A percentile compares a stretch with the other conserved stretches of the same genome.
Conservation (phyloP, 2,113 vertebrate species). For the Bambusicola thoracicus region DNA sequence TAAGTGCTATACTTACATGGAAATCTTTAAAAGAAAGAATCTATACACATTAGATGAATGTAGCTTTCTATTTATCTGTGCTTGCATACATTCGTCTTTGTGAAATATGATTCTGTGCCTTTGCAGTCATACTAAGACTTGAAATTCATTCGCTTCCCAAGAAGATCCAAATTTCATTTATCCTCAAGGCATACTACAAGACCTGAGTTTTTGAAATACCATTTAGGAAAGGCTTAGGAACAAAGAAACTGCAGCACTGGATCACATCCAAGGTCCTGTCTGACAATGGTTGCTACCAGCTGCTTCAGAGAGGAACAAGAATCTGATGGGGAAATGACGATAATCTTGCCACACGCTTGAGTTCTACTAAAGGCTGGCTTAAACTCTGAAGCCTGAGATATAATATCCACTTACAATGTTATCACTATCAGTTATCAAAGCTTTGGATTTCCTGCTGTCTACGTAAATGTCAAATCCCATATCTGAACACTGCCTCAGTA, state of each 20-base stretch:
- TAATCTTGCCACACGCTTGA: neutral
- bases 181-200: neutral
- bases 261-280: slow-evolving; percentile 48
- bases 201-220: neutral
- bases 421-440: neutral
- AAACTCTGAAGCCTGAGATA: neutral
- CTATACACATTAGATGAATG: neutral
- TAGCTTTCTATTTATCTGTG: neutral
- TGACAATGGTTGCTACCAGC: slow-evolving; percentile 57
- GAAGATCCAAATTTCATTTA: neutral
- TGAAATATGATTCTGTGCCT: neutral
- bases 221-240: slow-evolving; percentile 17
- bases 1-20: neutral
- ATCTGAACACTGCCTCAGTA: neutral
- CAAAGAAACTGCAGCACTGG: slow-evolving; percentile 54
- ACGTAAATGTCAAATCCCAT: neutral
- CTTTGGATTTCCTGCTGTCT: neutral
- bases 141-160: neutral
- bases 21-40: neutral
- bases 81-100: neutral
- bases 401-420: neutral
- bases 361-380: neutral
- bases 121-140: neutral
- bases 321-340: neutral
- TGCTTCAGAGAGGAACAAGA: slow-evolving; percentile 45